Evolutionary conservation across 1,140 invertebrate species (phyloP).

Genomic region (Atta cephalotes): DNA sequence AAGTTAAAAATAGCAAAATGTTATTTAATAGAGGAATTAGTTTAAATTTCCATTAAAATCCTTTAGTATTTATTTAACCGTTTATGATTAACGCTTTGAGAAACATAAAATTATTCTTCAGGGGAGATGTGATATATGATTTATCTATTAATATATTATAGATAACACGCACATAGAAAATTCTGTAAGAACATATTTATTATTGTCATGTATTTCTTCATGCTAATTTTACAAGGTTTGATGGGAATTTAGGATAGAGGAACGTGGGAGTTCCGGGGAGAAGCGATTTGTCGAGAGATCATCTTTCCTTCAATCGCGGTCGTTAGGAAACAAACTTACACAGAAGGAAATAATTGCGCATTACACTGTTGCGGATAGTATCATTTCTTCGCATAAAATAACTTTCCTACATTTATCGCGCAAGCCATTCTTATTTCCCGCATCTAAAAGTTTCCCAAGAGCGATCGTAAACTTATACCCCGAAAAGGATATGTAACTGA

Average conservation of each 20-base stretch:
- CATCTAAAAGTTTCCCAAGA: constrained; percentile 48
- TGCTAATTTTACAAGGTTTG: neutral
- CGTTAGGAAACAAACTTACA: constrained; percentile 12
- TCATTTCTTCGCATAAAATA: constrained; percentile 56
- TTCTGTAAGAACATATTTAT: neutral
- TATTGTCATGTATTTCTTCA: neutral
- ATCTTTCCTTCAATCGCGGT: constrained; percentile 49
- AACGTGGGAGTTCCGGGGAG: constrained; percentile 28
- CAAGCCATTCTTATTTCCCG: constrained; percentile 16
- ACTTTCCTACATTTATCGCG: constrained; percentile 38
- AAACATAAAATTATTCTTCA: neutral
- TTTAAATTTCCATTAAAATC: no score
- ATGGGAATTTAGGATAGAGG: constrained; percentile 36
- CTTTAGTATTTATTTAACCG: no score
- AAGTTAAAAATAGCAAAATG: no score
- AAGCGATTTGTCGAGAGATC: constrained; percentile 13
- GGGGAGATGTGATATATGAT: neutral
- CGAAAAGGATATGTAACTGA: constrained; percentile 45
- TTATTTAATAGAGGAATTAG: no score
- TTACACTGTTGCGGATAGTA: constrained; percentile 28
- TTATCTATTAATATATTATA: neutral
- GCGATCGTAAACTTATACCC: constrained; percentile 16
- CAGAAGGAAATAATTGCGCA: constrained; percentile 60
- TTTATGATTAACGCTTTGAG: constrained; percentile 6
- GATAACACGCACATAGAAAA: neutral